These are phyloP conservation scores for Zaprionus ornatus DNA, from an alignment of 1,140 invertebrate genomes.

Conservation along the genomic window DNA sequence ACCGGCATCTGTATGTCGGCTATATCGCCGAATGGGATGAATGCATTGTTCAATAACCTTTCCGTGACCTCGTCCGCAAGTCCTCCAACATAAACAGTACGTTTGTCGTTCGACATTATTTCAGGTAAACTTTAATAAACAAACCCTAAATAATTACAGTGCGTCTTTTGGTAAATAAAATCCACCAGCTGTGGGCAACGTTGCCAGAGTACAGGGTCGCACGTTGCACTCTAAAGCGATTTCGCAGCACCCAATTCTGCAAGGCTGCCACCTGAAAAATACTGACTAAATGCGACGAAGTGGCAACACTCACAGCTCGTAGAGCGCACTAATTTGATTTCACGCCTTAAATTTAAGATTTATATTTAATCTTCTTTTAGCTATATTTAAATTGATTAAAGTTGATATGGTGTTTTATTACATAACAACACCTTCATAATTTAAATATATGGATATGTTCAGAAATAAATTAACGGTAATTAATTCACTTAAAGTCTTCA, in stretches of 20 bases:
- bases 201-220: neutral
- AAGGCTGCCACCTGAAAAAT: neutral
- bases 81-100: constrained; percentile 94
- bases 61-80: constrained; percentile 99
- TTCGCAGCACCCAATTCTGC: constrained; percentile 10
- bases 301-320: neutral
- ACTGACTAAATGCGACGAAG: neutral
- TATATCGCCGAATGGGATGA: constrained; percentile 99
- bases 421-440: too few species aligned
- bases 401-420: neutral
- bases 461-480: too few species aligned
- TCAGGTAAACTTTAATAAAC: constrained; percentile 6
- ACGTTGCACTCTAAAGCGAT: neutral
- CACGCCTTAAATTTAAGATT: neutral
- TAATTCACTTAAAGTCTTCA: neutral
- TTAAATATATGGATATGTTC: too few species aligned
- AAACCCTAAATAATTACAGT: neutral
- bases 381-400: neutral
- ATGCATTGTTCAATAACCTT: constrained; percentile 97
- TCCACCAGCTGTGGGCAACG: constrained; percentile 10
- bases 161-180: constrained; percentile 43
- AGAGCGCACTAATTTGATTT: neutral
- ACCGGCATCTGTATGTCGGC: constrained; percentile 98
- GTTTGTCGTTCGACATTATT: constrained; percentile 87
- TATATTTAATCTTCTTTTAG: neutral